Evolutionary conservation across 2,888 invertebrate species (phyloP), one percentile per base, ranked within the genome.

Genomic region (Eubasilissa splendida): DNA sequence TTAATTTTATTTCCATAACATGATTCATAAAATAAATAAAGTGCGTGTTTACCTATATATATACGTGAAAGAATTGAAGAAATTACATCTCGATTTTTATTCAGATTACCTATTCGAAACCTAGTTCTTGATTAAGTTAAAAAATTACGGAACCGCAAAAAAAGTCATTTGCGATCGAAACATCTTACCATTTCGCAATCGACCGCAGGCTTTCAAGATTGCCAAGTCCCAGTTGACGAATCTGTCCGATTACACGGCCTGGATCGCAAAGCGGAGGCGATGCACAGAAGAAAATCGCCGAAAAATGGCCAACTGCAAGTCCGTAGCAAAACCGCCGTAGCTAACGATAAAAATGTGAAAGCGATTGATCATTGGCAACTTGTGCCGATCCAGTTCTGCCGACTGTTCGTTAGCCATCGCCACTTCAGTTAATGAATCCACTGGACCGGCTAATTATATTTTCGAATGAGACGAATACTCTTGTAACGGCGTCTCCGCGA

Each of bases 301-400:
- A 68, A 58, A 42, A 52, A 68, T 52, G 9, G 2, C 71, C 71
- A 12, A 11, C 22, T 56, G 70, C 12, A 9, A 12, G 71, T 31
- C 71, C 56, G 33, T 12, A 31, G 33, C n/a, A 65, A 73, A 73
- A 73, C 56, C 71, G 33, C 56, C 71, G 56, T 56, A 31, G 71
- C 71, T 56, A 73, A 73, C 42, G 12, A 4, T n/a, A 10, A 56
- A 73, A 73, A 73, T 73, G 71, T 73, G 71, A 73, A 73, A 73
- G 71, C 56, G 54, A 73, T 73, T 33, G 56, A 56, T 42, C 71
- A 33, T 68, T 68, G 50, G 42, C 50, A 52, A 68, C 52, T 68
- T 42, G 42, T 4, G 12, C 50, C 68, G 68, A 50, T 50, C 68
- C n/a, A 33, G 42, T 63, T 63, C 68, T 42, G 50, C 66, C 68